These are phyloP conservation scores for Leptopilina syphax DNA, from an alignment of 2,888 invertebrate genomes.

Conservation along the genomic window DNA sequence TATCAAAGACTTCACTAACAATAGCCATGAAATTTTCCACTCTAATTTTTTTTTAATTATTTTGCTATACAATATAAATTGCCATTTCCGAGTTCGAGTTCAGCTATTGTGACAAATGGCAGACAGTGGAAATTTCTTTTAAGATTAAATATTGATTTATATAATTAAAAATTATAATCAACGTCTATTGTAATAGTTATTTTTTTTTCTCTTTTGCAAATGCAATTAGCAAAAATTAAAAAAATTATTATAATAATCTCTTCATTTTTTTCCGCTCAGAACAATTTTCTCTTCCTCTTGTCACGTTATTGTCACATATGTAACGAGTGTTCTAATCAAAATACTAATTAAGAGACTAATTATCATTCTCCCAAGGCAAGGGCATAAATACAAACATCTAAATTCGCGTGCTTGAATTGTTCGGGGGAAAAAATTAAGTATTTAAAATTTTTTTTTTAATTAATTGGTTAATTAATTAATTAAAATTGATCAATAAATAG, in stretches of 20 bases:
- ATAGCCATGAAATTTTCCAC: constrained; percentile 27
- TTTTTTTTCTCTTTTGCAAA: neutral
- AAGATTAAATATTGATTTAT: neutral
- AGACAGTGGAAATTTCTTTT: neutral
- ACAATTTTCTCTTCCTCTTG: neutral
- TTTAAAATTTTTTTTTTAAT: too few species aligned
- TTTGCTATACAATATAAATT: neutral
- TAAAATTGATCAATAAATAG: neutral
- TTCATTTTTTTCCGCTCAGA: neutral
- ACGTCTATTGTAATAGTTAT: neutral
- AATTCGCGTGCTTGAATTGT: neutral
- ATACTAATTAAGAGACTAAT: constrained; percentile 11
- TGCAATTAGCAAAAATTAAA: neutral
- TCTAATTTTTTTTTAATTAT: neutral
- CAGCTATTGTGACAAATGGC: neutral
- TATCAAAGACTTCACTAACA: neutral
- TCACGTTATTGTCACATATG: neutral
- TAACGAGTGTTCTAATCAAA: constrained; percentile 4
- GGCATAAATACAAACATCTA: neutral
- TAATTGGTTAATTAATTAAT: neutral
- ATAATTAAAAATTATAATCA: neutral
- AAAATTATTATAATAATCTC: neutral
- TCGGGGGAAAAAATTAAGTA: neutral
- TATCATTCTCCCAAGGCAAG: neutral
- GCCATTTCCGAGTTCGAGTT: neutral